These are phyloP conservation scores for Elgaria multicarinata DNA, from an alignment of 2,113 vertebrate species.

Conservation along the genomic window DNA sequence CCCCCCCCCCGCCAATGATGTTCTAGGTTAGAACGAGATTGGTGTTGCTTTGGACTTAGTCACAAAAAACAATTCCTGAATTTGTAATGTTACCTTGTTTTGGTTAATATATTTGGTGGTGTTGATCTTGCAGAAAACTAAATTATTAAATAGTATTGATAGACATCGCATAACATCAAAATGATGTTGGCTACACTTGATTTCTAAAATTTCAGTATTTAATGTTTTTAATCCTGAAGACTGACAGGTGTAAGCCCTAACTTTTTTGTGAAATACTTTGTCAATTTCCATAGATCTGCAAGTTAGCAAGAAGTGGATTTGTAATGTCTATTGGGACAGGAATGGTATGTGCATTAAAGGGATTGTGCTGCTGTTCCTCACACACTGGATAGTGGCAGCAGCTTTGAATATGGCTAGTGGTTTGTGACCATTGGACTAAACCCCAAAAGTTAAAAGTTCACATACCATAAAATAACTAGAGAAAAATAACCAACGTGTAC, in stretches of 20 bases:
- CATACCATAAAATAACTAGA: neutral
- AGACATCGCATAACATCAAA: neutral
- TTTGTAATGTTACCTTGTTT: neutral
- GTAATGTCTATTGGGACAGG: neutral
- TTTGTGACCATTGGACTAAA: slow-evolving; percentile 20
- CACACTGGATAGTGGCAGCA: neutral
- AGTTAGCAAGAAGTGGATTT: slow-evolving; percentile 14
- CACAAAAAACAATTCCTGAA: slow-evolving; percentile 12
- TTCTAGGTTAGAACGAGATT: slow-evolving; percentile 30
- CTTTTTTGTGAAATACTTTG: slow-evolving; percentile 34
- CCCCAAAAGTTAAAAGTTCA: neutral
- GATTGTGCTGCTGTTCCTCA: neutral
- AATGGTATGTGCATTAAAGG: neutral
- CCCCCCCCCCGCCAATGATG: too few relatives aligned
- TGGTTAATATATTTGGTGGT: slow-evolving; percentile 19
- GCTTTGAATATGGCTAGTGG: neutral
- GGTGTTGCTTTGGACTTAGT: slow-evolving; percentile 29
- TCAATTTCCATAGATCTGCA: neutral
- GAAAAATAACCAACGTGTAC: neutral
- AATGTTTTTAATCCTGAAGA: neutral
- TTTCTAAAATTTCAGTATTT: slow-evolving; percentile 5
- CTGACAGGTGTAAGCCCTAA: slow-evolving; percentile 2
- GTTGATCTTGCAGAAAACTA: slow-evolving; percentile 45
- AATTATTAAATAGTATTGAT: slow-evolving; percentile 34
- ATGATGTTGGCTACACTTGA: slow-evolving; percentile 18